Evolutionary conservation across 2,888 invertebrate genomes (phyloP).

Genomic region (Cantharis rustica): DNA sequence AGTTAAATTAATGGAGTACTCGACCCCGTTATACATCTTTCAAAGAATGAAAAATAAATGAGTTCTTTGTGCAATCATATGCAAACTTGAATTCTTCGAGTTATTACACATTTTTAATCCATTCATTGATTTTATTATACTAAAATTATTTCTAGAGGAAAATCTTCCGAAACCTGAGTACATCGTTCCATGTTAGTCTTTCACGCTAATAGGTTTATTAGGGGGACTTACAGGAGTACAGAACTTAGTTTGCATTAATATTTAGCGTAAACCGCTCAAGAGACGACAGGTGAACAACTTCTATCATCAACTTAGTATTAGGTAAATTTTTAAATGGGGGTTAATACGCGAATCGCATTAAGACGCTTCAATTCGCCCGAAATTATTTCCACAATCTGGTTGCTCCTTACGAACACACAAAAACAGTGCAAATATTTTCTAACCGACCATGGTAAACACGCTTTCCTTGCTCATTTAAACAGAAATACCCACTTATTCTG

Average conservation of each 20-base stretch:
- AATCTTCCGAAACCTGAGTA: not conserved
- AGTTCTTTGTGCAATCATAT: conserved; percentile 5
- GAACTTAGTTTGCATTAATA: conserved; percentile 33
- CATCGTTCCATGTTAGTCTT: conserved; percentile 14
- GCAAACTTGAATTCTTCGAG: conserved; percentile 4
- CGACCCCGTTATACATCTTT: conserved; percentile 8
- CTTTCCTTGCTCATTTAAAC: not conserved
- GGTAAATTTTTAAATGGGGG: not conserved
- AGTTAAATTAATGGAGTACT: conserved; percentile 26
- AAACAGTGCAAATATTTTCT: not conserved
- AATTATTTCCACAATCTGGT: not conserved
- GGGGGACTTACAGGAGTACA: conserved; percentile 27
- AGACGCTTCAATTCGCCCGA: not conserved
- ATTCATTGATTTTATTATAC: not conserved
- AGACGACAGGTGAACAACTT: conserved; percentile 32
- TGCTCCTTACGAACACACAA: not conserved
- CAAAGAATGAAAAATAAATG: conserved; percentile 1
- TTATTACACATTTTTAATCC: not conserved
- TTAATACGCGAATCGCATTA: not conserved
- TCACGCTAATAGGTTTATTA: conserved; percentile 33
- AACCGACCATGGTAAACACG: not conserved
- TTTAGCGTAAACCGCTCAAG: conserved; percentile 25
- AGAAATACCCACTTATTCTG: not conserved
- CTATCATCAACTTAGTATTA: conserved; percentile 14
- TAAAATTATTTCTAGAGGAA: not conserved